A percentile compares a stretch with the other conserved stretches of the same genome.
Evolutionary conservation across 2,113 vertebrate species (phyloP).

Genomic region (Bufo bufo): DNA sequence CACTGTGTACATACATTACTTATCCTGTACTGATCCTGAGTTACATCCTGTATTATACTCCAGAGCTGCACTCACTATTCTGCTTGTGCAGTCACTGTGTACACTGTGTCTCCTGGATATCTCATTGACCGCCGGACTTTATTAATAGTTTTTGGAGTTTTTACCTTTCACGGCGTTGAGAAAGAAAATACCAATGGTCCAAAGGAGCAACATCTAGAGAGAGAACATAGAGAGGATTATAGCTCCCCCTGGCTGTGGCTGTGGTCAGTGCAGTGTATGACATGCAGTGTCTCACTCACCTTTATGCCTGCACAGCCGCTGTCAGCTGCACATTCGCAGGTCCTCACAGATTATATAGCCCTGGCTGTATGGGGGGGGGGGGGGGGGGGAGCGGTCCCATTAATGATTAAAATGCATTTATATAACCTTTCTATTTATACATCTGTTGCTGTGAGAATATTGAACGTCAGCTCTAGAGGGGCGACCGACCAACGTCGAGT

Average conservation of each 20-base stretch:
- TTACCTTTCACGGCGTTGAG: slow-evolving; percentile 32
- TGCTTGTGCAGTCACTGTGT: background rate
- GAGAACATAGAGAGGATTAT: background rate
- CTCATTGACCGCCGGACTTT: too few relatives aligned
- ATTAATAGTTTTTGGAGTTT: background rate
- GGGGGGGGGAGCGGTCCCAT: too few relatives aligned
- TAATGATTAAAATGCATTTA: slow-evolving; percentile 15
- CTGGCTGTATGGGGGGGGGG: background rate
- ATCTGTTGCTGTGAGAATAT: background rate
- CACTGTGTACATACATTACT: too few relatives aligned
- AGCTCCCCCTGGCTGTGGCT: background rate
- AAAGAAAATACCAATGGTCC: background rate
- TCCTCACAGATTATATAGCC: background rate
- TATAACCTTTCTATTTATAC: background rate
- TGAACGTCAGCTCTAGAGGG: background rate
- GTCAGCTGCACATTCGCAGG: background rate
- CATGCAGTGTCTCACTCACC: background rate
- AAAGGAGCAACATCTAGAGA: slow-evolving; percentile 29
- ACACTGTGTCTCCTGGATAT: background rate
- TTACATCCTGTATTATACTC: too few relatives aligned
- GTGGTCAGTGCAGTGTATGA: background rate
- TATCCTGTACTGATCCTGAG: too few relatives aligned
- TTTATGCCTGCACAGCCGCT: background rate
- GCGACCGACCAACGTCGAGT: background rate
- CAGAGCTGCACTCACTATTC: too few relatives aligned